These are phyloP conservation scores for Sarcophilus harrisii DNA, from an alignment of 2,797 vertebrate genomes.

Conservation along the genomic window DNA sequence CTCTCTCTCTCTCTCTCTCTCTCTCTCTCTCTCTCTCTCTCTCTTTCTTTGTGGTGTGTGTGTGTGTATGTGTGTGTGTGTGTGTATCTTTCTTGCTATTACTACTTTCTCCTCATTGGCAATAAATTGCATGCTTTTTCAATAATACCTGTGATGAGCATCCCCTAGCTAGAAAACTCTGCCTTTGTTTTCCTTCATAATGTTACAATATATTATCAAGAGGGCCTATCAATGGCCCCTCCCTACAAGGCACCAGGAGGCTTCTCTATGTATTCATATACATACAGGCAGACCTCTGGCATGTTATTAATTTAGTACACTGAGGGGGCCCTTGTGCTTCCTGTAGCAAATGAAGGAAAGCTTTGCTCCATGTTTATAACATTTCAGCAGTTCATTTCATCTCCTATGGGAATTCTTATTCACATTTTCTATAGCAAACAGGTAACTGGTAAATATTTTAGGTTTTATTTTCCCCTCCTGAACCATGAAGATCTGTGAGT, in stretches of 20 bases:
- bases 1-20: too few species aligned
- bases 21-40: too few species aligned
- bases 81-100: background rate
- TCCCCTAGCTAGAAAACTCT: background rate
- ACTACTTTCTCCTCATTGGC: background rate
- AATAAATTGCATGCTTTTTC: background rate
- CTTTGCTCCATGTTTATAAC: constrained; percentile 56
- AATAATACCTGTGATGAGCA: background rate
- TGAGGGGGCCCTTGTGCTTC: constrained; percentile 51
- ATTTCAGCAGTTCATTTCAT: constrained; percentile 68
- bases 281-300: constrained; percentile 3
- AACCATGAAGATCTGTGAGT: constrained; percentile 57
- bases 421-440: constrained; percentile 61
- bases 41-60: too few species aligned
- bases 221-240: background rate
- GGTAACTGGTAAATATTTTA: constrained; percentile 71
- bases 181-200: background rate
- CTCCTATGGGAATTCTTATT: constrained; percentile 53
- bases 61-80: too few species aligned
- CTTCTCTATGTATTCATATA: background rate
- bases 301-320: constrained; percentile 63
- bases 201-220: constrained; percentile 47
- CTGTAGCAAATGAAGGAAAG: constrained; percentile 60
- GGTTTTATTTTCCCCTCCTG: constrained; percentile 71
- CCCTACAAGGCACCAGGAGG: background rate